Conservation (phyloP, 2,888 invertebrate genomes). For the Nephrocerus scutellatus region DNA sequence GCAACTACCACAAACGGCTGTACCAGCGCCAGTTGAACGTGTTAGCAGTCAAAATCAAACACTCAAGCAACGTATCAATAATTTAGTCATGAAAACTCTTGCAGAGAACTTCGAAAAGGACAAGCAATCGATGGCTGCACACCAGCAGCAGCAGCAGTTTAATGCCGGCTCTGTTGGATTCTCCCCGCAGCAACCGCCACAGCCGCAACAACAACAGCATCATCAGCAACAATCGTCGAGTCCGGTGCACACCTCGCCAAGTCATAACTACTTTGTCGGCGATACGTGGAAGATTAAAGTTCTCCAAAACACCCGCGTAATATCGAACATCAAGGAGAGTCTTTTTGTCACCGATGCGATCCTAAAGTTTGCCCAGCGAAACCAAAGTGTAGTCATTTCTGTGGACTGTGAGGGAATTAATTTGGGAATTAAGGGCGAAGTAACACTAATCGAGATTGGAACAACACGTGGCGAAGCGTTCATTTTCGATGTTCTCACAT, state of each 20-base stretch:
- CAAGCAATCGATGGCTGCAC: constrained; percentile 39
- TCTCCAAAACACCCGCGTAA: constrained; percentile 72
- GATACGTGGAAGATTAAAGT: constrained; percentile 77
- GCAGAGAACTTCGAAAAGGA: constrained; percentile 70
- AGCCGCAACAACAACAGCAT: constrained; percentile 17
- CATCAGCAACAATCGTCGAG: constrained; percentile 33
- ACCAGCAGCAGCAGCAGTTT: constrained; percentile 26
- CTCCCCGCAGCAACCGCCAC: constrained; percentile 28
- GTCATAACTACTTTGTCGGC: constrained; percentile 51
- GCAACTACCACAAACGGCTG: constrained; percentile 13
- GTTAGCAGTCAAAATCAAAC: constrained; percentile 58
- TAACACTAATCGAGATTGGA: constrained; percentile 80
- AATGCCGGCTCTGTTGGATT: constrained; percentile 13
- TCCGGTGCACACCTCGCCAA: constrained; percentile 38
- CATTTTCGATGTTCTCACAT: constrained; percentile 80
- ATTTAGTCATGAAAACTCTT: constrained; percentile 77
- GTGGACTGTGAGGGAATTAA: constrained; percentile 93
- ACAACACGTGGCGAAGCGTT: constrained; percentile 76
- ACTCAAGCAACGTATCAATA: constrained; percentile 81
- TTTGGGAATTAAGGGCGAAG: constrained; percentile 78
- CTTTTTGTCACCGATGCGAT: constrained; percentile 68
- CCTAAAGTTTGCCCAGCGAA: constrained; percentile 51
- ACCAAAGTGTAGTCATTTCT: constrained; percentile 60
- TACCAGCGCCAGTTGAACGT: constrained; percentile 33
- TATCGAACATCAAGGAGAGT: constrained; percentile 72